Percentiles rank a stretch among this genome's conserved stretches.
phyloP scores from a whole-genome alignment of 2,113 vertebrate species.

The Collichthys lucidus region DNA sequence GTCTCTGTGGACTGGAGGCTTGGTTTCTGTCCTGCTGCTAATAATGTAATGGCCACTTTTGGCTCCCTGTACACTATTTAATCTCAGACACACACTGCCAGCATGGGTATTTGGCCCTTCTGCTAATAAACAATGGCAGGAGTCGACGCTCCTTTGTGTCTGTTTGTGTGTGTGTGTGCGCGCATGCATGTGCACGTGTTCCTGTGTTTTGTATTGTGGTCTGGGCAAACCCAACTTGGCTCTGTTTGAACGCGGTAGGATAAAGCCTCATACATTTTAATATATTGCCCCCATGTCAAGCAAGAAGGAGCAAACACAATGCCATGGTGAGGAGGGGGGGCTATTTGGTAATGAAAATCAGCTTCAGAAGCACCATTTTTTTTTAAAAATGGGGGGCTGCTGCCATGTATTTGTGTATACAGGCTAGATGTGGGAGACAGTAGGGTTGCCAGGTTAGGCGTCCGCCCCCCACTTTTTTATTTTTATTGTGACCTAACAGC shows the following conservation, averaged over 20 bases:
- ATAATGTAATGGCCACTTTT: conserved; percentile 60
- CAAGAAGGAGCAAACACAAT: conserved; percentile 78
- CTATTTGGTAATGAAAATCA: conserved; percentile 64
- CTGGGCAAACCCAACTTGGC: conserved; percentile 59
- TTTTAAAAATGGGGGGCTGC: conserved; percentile 30
- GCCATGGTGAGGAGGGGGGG: conserved; percentile 16
- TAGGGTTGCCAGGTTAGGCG: conserved; percentile 39
- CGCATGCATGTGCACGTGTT: conserved; percentile 9
- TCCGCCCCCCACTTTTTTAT: neutral
- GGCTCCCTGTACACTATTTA: conserved; percentile 27
- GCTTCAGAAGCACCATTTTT: conserved; percentile 29
- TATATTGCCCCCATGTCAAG: conserved; percentile 74
- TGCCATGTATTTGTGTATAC: conserved; percentile 57
- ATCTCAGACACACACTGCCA: conserved; percentile 51
- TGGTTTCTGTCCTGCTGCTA: conserved; percentile 52
- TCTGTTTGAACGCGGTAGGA: conserved; percentile 69
- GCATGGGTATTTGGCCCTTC: conserved; percentile 55
- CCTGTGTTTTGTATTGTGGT: conserved; percentile 61
- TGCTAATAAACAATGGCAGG: conserved; percentile 65
- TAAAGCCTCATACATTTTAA: conserved; percentile 81
- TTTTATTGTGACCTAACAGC: conserved; percentile 1
- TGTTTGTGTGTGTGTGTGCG: neutral
- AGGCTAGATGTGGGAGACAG: conserved; percentile 18
- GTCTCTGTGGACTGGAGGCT: conserved; percentile 19
- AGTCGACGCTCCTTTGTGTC: conserved; percentile 24